Percentiles rank a stretch among this genome's conserved stretches.
phyloP scores from a whole-genome alignment of 2,113 vertebrate genomes.

The Syngnathus floridae region DNA sequence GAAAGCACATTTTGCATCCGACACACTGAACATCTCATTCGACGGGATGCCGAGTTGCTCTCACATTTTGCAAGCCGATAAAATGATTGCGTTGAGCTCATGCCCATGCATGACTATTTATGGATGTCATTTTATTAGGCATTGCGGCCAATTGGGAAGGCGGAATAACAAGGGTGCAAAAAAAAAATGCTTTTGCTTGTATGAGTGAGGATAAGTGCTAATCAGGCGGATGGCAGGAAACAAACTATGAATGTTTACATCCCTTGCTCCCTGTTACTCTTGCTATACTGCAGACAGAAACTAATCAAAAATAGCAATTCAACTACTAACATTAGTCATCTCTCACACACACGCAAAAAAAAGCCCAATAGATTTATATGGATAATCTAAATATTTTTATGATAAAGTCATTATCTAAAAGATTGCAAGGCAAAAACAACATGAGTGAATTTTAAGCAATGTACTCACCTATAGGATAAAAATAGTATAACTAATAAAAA shows the following conservation, averaged over 20 bases:
- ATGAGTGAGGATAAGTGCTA: not conserved
- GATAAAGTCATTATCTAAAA: constrained; percentile 16
- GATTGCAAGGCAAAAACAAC: constrained; percentile 29
- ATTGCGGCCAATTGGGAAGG: constrained; percentile 8
- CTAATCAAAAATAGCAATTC: not conserved
- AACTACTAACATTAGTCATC: not conserved
- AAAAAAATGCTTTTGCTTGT: too few species aligned
- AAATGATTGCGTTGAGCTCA: constrained; percentile 39
- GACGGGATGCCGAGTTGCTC: constrained; percentile 1
- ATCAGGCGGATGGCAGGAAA: not conserved
- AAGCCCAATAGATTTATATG: not conserved
- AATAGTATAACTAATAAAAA: constrained; percentile 18
- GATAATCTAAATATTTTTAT: not conserved
- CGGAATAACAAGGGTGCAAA: constrained; percentile 10
- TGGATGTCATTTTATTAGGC: constrained; percentile 50
- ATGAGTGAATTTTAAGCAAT: constrained; percentile 32
- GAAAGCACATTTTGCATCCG: constrained; percentile 28
- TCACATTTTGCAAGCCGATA: not conserved
- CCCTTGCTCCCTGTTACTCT: not conserved
- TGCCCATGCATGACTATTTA: constrained; percentile 22
- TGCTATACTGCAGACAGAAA: not conserved
- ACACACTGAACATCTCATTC: constrained; percentile 13
- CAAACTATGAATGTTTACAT: not conserved
- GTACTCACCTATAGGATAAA: constrained; percentile 67
- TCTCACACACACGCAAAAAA: not conserved